Percentiles rank a stretch among this genome's conserved stretches.
Conservation (phyloP, 2,888 invertebrate species). For the Caenorhabditis japonica region DNA sequence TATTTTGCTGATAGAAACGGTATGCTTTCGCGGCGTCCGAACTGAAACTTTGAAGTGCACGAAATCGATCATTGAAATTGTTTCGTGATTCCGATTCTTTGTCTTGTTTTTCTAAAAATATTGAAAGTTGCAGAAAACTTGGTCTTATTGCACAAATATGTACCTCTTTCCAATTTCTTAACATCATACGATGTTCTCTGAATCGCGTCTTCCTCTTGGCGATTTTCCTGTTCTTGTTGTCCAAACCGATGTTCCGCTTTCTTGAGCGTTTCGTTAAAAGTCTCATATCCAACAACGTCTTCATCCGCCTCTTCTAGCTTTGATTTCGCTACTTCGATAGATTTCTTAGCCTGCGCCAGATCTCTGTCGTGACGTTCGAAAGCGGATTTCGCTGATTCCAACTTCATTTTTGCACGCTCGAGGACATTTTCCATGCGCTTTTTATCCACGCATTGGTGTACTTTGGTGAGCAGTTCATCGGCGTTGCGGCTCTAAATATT, state of each 20-base stretch:
- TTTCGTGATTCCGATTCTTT: neutral
- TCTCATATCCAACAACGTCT: constrained; percentile 7
- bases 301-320: constrained; percentile 17
- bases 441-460: neutral
- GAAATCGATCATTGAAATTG: neutral
- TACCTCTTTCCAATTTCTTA: neutral
- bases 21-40: constrained; percentile 52
- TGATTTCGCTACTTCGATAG: neutral
- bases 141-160: neutral
- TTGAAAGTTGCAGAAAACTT: neutral
- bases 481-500: too few relatives aligned
- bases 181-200: too few relatives aligned
- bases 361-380: neutral
- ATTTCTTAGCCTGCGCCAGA: neutral
- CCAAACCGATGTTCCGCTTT: neutral
- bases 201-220: constrained; percentile 24
- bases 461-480: too few relatives aligned
- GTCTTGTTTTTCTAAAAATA: constrained; percentile 13
- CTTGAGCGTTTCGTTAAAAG: neutral
- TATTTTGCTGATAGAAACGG: constrained; percentile 54
- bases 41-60: constrained; percentile 1
- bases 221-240: neutral
- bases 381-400: constrained; percentile 1
- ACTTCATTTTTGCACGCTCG: constrained; percentile 1
- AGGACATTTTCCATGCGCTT: neutral